Evolutionary conservation across 2,797 vertebrate species (phyloP).

Genomic region (Pitangus sulphuratus): DNA sequence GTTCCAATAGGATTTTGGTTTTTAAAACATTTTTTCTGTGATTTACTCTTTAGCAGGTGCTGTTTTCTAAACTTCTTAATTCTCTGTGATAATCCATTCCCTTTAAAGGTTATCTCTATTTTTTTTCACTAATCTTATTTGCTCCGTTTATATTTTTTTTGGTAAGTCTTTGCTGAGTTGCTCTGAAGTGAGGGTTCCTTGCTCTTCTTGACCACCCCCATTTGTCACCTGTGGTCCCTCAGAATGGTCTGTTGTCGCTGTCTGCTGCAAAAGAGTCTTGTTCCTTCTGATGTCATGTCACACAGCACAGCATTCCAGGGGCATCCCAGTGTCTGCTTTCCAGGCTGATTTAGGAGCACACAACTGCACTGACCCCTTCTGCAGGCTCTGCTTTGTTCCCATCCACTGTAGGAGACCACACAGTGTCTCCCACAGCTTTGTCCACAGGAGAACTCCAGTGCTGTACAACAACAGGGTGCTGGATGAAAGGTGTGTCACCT

Average conservation of each 20-base stretch:
- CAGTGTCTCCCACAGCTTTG: not conserved
- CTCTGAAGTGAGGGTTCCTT: not conserved
- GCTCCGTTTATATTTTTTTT: not conserved
- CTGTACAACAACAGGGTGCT: not conserved
- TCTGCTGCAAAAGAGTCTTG: not conserved
- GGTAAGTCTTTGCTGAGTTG: not conserved
- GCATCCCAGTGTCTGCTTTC: not conserved
- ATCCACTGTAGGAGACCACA: rapidly evolving
- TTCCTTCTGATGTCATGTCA: not conserved
- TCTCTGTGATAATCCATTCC: not conserved
- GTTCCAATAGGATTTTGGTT: not conserved
- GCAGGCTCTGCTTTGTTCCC: not conserved
- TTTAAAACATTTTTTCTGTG: not conserved
- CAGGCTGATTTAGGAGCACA: not conserved
- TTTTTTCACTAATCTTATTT: not conserved
- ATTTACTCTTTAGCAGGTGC: not conserved
- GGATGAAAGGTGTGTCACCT: not conserved
- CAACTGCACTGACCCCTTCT: not conserved
- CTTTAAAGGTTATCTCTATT: not conserved
- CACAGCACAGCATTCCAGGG: not conserved
- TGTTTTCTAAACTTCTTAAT: not conserved
- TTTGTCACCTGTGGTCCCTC: not conserved
- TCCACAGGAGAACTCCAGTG: not conserved
- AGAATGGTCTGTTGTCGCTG: not conserved
- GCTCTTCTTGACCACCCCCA: rapidly evolving